Percentiles rank a stretch among this genome's conserved stretches.
Conservation (phyloP, 2,113 vertebrate genomes). For the Perca schrenkii region DNA sequence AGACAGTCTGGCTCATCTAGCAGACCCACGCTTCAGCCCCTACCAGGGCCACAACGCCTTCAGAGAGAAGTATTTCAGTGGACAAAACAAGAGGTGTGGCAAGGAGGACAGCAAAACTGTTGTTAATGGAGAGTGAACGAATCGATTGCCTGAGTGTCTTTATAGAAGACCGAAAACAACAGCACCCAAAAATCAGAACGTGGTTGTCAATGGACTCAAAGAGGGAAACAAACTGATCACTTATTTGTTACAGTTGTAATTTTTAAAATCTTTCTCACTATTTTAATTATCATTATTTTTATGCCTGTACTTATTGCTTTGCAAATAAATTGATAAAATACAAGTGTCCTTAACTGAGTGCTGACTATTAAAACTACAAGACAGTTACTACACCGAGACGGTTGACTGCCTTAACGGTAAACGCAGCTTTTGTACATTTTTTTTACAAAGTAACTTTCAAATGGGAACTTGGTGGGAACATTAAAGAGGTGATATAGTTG, state of each 20-base stretch:
- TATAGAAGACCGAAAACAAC: neutral
- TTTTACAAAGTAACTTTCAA: neutral
- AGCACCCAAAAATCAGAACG: neutral
- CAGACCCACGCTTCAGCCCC: constrained; percentile 83
- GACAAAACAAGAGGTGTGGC: constrained; percentile 90
- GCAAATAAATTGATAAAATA: constrained; percentile 56
- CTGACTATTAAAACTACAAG: neutral
- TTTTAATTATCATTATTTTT: constrained; percentile 27
- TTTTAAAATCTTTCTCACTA: constrained; percentile 23
- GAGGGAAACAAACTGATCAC: constrained; percentile 7
- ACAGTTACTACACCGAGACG: neutral
- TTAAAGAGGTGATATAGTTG: neutral
- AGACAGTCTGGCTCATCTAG: constrained; percentile 83
- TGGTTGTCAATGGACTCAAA: constrained; percentile 10
- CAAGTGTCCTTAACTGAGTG: neutral
- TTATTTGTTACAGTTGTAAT: neutral
- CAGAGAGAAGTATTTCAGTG: constrained; percentile 98
- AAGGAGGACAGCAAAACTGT: constrained; percentile 86
- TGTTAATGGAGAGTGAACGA: constrained; percentile 66
- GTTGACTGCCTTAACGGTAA: neutral
- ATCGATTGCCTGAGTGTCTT: neutral
- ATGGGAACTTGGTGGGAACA: neutral
- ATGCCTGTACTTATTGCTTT: constrained; percentile 27
- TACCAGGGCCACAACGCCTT: constrained; percentile 97
- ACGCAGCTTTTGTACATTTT: neutral